phyloP scores from a whole-genome alignment of 2,113 vertebrate genomes.

The Marmota monax region DNA sequence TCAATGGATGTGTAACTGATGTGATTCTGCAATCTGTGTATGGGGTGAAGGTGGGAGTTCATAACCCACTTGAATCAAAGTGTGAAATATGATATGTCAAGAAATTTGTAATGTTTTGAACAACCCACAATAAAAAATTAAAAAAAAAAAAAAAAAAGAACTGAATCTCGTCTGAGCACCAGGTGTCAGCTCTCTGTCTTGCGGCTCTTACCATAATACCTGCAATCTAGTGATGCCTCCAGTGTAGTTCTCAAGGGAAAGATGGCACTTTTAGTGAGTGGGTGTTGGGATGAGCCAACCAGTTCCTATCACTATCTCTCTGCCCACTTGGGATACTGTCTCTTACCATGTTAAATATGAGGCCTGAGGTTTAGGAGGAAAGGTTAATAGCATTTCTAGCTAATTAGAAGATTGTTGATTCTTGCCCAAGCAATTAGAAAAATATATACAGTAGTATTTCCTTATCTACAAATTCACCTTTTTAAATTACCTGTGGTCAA shows the following conservation, averaged over 20 bases:
- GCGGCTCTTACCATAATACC: fast-evolving
- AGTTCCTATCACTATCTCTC: background rate
- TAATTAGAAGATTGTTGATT: background rate
- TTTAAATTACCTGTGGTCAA: background rate
- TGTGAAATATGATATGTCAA: too few species aligned
- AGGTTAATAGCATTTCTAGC: background rate
- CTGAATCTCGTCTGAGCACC: background rate
- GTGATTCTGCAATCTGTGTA: too few species aligned
- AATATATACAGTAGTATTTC: background rate
- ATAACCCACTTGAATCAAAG: too few species aligned
- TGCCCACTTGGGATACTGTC: background rate
- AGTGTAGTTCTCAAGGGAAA: background rate
- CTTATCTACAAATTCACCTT: background rate
- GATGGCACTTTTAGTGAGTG: background rate
- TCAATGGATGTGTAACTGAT: too few species aligned
- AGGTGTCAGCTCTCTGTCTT: too few species aligned
- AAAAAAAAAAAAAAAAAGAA: too few species aligned
- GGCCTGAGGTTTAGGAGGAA: background rate
- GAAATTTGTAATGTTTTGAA: too few species aligned
- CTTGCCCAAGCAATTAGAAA: background rate
- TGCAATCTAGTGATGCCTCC: background rate
- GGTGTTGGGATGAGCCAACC: background rate
- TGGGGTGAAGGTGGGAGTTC: too few species aligned
- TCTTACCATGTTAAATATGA: background rate
- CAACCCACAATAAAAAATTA: too few species aligned